Percentiles rank a stretch among this genome's conserved stretches.
phyloP scores from a whole-genome alignment of 2,888 invertebrate species.

The Tyria jacobaeae region DNA sequence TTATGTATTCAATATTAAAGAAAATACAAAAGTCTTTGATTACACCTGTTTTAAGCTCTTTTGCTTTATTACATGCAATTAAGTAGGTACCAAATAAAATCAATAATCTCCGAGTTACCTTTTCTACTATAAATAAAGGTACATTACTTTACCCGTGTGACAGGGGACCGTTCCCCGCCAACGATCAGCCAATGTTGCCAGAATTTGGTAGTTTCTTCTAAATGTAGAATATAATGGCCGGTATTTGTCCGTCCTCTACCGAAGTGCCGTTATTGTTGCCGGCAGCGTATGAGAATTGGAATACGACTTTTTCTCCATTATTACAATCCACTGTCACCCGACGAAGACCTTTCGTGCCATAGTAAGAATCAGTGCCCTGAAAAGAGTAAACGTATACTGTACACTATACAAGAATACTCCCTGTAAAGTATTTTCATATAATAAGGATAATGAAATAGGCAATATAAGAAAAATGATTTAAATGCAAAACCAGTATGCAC shows the following conservation, averaged over 20 bases:
- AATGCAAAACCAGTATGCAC: too few relatives aligned
- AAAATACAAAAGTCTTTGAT: too few relatives aligned
- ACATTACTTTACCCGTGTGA: slow-evolving; percentile 12
- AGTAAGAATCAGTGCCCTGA: slow-evolving; percentile 95
- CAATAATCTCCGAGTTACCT: not conserved
- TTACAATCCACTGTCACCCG: slow-evolving; percentile 91
- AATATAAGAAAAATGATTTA: too few relatives aligned
- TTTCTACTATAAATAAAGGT: not conserved
- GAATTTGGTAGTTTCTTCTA: slow-evolving; percentile 50
- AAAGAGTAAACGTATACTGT: slow-evolving; percentile 22
- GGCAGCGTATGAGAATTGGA: slow-evolving; percentile 94
- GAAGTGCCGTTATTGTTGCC: slow-evolving; percentile 95
- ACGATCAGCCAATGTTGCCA: slow-evolving; percentile 36
- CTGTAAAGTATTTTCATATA: too few relatives aligned
- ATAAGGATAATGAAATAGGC: too few relatives aligned
- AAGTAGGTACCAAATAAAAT: too few relatives aligned
- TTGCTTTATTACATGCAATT: too few relatives aligned
- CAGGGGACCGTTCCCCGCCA: slow-evolving; percentile 10
- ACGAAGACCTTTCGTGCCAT: slow-evolving; percentile 93
- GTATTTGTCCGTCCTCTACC: slow-evolving; percentile 95
- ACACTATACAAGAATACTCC: not conserved
- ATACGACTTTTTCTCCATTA: slow-evolving; percentile 91
- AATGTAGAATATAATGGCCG: slow-evolving; percentile 94
- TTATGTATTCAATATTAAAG: too few relatives aligned
- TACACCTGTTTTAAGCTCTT: too few relatives aligned